Base-by-base conservation (phyloP, 2,888 invertebrate genomes). In the Timema cristinae region DNA sequence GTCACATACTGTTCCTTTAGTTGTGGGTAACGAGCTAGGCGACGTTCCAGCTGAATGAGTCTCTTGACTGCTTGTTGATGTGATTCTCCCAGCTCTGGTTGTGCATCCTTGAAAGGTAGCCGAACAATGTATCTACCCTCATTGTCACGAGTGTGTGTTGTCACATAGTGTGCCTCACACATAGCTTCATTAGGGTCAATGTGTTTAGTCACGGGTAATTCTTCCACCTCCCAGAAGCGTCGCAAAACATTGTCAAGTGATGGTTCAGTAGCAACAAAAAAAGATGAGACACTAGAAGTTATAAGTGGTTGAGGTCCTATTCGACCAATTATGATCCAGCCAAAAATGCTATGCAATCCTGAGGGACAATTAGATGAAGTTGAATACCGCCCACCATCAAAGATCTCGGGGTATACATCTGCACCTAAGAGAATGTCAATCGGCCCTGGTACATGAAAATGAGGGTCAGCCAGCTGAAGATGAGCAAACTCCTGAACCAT, bases 381-480 rank as follows among this genome's bases (percentile, higher is more conserved):
- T 49, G 8, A 11, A 15, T 48, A 16, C 67, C 50, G 67, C 51
- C 67, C 67, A 50, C 61, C 32, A 61, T 61, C 61, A 61, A 61
- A 61, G 47, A 61, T 9, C 8, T 61, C 61, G 6, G 2, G 16
- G 13, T 61, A 61, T 7, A 61, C 61, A 15, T 61, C 61, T 61
- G 61, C 61, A 10, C 61, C 61, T 11, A 61, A 48, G 9, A 61
- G 61, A 32, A 61, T 32, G 61, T 61, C 61, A 61, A 15, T 61
- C 6, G 61, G 32, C 6, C 61, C 61, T 15, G 61, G 61, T 32
- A 48, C 48, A 13, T 61, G 6, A 61, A 61, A 61, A 10, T 9
- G 9, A 9, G 61, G 61, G 13, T 61, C 61, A 11, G 32, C 61
- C 32, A 61, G 13, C 61, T 61, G 61, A 8, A 61, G 32, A 32